Base-by-base conservation (phyloP, 2,888 invertebrate species). In the Heliconius cydno region DNA sequence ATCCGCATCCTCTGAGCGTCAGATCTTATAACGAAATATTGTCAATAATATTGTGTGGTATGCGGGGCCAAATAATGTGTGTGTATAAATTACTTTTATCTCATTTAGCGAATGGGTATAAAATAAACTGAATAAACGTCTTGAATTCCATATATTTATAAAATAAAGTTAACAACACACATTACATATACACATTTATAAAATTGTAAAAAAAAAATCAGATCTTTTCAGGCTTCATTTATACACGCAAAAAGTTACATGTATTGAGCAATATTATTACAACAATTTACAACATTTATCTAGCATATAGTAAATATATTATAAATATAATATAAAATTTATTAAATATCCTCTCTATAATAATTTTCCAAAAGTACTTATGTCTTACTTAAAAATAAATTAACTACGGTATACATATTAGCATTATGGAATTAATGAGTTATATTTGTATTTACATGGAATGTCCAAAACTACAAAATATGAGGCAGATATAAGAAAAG, bases 171-270 rank as follows among this genome's bases (percentile, higher is more conserved):
- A 68, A 70, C 19, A 70, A 68, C 70, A 70, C 70, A 70, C 68
- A 68, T 25, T n/a, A 70, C 25, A 70, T 41, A 22, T 68, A n/a
- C 38, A 68, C 68, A 68, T 70, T 70, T 70, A 68, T 68, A 70
- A 70, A 46, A 46, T 30, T 70, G 25, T 70, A 70, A 41, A 70
- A 70, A 68, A 46, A 70, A 10, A 67, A 15, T n/a, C 41, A 70
- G 41, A 46, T 70, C 68, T 70, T 28, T 46, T 41, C 15, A 15
- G 15, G 25, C 1, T 25, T 25, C 25, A 46, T 46, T 70, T 41
- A 41, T 41, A 25, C 70, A 41, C 25, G 9, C 6, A 25, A n/a
- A 41, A 46, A 25, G 3, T 70, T 41, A 68, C 70, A 46, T 68
- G 25, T 38, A 15, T 68, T 68, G 68, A 68, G 68, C 68, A 25